These are phyloP conservation scores for Sinhomidia bicolor DNA, from an alignment of 2,888 invertebrate genomes.

Conservation along the genomic window DNA sequence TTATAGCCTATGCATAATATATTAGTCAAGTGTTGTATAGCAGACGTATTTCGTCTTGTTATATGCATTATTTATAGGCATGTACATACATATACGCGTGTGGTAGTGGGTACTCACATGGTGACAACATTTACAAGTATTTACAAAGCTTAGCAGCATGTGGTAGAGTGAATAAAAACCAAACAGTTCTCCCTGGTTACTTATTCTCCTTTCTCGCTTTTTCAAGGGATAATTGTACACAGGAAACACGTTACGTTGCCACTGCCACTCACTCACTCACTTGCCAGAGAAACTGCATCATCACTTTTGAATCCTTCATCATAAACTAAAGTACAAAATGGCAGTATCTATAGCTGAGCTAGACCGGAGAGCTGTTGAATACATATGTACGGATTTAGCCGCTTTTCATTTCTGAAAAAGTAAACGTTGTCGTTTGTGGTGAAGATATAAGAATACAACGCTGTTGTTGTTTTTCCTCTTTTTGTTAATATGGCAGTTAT, in stretches of 20 bases:
- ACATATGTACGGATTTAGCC: not conserved
- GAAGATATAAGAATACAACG: not conserved
- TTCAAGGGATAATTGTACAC: slow-evolving; percentile 13
- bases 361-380: not conserved
- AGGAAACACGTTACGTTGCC: slow-evolving; percentile 2
- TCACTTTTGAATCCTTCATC: not conserved
- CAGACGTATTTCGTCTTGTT: no score
- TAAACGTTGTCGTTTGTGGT: no score
- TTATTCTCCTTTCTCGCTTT: not conserved
- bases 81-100: no score
- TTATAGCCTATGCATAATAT: no score
- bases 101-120: not conserved
- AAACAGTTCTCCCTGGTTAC: not conserved
- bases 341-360: not conserved
- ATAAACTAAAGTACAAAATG: not conserved
- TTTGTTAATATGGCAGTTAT: not conserved
- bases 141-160: not conserved
- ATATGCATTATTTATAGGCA: not conserved
- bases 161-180: slow-evolving; percentile 1
- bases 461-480: not conserved
- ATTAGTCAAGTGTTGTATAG: no score
- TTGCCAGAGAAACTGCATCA: not conserved
- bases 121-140: not conserved
- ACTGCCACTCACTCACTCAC: not conserved
- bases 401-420: not conserved